These are phyloP conservation scores for Dromaius novaehollandiae DNA, from an alignment of 2,113 vertebrate genomes.

Conservation along the genomic window DNA sequence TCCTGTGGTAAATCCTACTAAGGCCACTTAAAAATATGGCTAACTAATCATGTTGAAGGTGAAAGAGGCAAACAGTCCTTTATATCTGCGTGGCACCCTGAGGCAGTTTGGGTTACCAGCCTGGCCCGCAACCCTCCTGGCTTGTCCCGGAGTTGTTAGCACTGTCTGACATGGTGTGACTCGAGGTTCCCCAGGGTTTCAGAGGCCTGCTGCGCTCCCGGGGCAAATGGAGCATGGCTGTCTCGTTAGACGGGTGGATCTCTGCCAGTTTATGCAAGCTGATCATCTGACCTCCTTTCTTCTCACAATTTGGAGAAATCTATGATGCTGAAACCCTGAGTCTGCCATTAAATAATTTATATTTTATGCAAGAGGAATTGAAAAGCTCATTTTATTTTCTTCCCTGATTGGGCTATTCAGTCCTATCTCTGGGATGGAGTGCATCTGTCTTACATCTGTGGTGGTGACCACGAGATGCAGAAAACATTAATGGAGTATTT, in stretches of 20 bases:
- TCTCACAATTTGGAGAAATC: background rate
- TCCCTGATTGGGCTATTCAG: slow-evolving; percentile 71
- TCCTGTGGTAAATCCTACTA: background rate
- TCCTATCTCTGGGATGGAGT: slow-evolving; percentile 20
- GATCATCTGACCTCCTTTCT: background rate
- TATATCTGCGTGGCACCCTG: background rate
- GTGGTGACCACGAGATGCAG: slow-evolving; percentile 3
- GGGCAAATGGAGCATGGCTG: rapidly evolving
- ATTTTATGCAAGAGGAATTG: slow-evolving; percentile 51
- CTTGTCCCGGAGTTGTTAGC: background rate
- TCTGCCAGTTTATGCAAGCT: background rate
- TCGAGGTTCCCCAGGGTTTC: background rate
- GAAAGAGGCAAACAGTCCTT: background rate
- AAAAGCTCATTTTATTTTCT: slow-evolving; percentile 43
- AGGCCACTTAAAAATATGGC: background rate
- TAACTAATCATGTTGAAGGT: background rate
- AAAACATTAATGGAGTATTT: slow-evolving; percentile 62
- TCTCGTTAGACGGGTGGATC: background rate
- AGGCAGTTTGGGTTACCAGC: background rate
- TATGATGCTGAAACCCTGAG: slow-evolving; percentile 7
- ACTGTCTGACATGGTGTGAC: background rate
- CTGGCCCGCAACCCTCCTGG: rapidly evolving
- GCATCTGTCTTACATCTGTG: slow-evolving; percentile 55
- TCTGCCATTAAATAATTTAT: slow-evolving; percentile 52
- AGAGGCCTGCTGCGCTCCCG: background rate